Evolutionary conservation across 2,888 invertebrate species (phyloP), one percentile per base, ranked within the genome.

Genomic region (Ichneumon xanthorius): DNA sequence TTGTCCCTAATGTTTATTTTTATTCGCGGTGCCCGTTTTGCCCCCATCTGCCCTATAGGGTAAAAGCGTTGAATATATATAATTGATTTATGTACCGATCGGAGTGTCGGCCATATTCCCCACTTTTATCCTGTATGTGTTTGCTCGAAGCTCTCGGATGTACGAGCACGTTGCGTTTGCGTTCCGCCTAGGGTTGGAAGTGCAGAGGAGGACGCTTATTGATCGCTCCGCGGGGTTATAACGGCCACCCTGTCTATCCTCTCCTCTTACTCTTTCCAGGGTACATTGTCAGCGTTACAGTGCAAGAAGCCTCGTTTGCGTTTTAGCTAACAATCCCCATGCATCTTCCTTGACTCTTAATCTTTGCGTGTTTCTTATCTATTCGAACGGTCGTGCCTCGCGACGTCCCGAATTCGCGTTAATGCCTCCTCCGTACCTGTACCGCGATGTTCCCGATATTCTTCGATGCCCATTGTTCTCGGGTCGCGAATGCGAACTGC

Each of bases 211-310:
- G 75, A 82, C 77, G 87, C 88, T 90, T 90, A 90, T 90, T 90
- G 90, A 90, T 90, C 91, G 91, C 50, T 73, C 75, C 70, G 77
- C 70, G 73, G 76, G 87, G 82, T 86, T 87, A 90, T 88, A 89
- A 88, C 89, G 86, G 68, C 79, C 76, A 55, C 78, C 75, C 68
- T 55, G 58, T 78, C 30, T 77, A 80, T 80, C 40, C 76, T 67
- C 82, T 76, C 48, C 53, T 85, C 75, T 68, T 58, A 45, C 45
- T 71, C 53, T 26, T 61, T 26, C 26, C 79, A 72, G 55, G 33
- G 48, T 26, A 50, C 65, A 50, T 48, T 68, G 26, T 68, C 26
- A 22, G 30, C 48, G 48, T 48, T 45, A 48, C 26, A 26, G 48
- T 16, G 68, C 22, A 22, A 63, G 45, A 45, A 26, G 45, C 22